A percentile compares a stretch with the other conserved stretches of the same genome.
Conservation (phyloP, 2,113 vertebrate species). For the Nannospalax galili region DNA sequence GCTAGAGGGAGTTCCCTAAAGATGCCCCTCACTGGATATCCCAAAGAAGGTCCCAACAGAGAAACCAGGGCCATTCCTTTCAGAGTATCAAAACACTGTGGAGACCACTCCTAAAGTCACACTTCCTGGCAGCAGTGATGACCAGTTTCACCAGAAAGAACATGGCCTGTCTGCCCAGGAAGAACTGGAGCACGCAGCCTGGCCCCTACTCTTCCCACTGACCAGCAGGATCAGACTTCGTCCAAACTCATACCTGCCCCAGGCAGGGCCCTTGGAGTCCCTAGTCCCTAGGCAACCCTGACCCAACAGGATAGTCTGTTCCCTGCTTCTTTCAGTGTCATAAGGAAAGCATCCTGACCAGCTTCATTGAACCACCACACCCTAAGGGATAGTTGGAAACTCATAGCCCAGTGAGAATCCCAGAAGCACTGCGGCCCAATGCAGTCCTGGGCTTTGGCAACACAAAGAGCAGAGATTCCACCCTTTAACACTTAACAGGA, state of each 20-base stretch:
- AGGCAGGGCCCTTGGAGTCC: not conserved
- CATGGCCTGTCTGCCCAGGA: not conserved
- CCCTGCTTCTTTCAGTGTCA: not conserved
- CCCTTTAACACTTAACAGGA: not conserved
- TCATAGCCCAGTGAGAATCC: not conserved
- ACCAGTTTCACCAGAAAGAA: not conserved
- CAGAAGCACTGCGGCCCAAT: not conserved
- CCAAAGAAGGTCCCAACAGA: not conserved
- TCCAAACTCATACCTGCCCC: not conserved
- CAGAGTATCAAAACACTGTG: not conserved
- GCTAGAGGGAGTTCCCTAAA: not conserved
- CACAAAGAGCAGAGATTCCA: not conserved
- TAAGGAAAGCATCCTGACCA: not conserved
- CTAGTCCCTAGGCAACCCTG: not conserved
- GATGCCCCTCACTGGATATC: not conserved
- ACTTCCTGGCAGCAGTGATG: not conserved
- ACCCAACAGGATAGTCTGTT: not conserved
- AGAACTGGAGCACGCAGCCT: not conserved
- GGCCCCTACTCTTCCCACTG: not conserved
- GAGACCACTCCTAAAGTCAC: not conserved
- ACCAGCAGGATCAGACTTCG: not conserved
- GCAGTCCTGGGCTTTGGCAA: not conserved
- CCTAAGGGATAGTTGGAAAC: not conserved
- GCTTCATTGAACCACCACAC: not conserved
- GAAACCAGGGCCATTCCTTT: not conserved